phyloP scores from a whole-genome alignment of 2,113 vertebrate species.

The Leucopsar rothschildi region DNA sequence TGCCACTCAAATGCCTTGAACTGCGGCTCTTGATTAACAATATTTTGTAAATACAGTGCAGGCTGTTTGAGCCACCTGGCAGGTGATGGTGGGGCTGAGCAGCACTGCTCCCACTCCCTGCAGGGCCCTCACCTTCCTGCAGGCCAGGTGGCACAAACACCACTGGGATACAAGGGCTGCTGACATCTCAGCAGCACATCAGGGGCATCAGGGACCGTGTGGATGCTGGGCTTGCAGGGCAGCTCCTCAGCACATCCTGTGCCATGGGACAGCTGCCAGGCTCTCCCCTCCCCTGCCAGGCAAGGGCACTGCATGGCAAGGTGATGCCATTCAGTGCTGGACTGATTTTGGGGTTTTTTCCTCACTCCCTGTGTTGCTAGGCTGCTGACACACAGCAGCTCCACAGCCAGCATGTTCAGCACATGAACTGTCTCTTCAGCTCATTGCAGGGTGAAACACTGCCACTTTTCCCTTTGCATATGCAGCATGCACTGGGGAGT shows the following conservation, averaged over 20 bases:
- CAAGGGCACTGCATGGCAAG: accelerated
- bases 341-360: neutral
- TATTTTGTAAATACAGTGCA: neutral
- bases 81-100: accelerated
- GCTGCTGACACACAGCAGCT: conserved; percentile 8
- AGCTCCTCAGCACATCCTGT: neutral
- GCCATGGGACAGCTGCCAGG: neutral
- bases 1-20: conserved; percentile 10
- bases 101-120: neutral
- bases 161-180: neutral
- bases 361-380: neutral
- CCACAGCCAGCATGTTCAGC: neutral
- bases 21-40: neutral
- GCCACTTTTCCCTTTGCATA: neutral
- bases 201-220: neutral
- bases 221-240: neutral
- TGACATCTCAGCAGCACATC: neutral
- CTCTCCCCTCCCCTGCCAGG: neutral
- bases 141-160: accelerated
- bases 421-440: neutral
- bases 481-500: neutral
- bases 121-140: neutral
- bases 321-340: neutral
- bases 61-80: neutral
- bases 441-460: neutral